Evolutionary conservation across 2,888 invertebrate genomes (phyloP).

Genomic region (Eilema griseolum): DNA sequence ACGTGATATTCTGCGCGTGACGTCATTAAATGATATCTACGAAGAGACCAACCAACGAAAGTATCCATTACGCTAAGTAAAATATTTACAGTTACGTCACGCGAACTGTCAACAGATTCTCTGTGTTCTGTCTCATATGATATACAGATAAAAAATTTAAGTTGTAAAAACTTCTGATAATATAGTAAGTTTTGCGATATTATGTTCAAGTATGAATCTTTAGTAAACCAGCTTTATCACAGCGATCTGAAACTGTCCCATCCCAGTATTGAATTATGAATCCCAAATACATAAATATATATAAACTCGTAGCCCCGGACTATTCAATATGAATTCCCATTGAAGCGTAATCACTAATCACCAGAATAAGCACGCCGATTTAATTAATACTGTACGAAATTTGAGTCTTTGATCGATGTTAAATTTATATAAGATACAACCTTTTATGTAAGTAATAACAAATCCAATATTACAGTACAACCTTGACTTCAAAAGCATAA

Average conservation of each 20-base stretch:
- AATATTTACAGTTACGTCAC: no score
- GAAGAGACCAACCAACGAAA: no score
- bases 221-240: not conserved
- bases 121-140: no score
- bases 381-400: conserved; percentile 47
- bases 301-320: not conserved
- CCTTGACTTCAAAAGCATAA: not conserved
- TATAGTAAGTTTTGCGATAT: no score
- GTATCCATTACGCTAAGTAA: no score
- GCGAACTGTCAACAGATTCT: no score
- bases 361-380: conserved; percentile 42
- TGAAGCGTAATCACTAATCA: conserved; percentile 16
- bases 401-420: conserved; percentile 34
- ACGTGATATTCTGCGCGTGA: no score
- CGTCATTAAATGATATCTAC: no score
- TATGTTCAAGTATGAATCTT: not conserved
- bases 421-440: conserved; percentile 4
- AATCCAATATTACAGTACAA: conserved; percentile 6
- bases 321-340: conserved; percentile 27
- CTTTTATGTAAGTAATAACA: not conserved
- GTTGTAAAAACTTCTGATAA: not conserved
- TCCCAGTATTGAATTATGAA: conserved; percentile 7
- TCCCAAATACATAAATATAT: conserved; percentile 20
- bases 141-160: no score
- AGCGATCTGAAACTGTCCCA: not conserved